A percentile compares a stretch with the other conserved stretches of the same genome.
These are phyloP conservation scores for Mystacornis crossleyi DNA, from an alignment of 2,113 vertebrate genomes.

Conservation along the genomic window DNA sequence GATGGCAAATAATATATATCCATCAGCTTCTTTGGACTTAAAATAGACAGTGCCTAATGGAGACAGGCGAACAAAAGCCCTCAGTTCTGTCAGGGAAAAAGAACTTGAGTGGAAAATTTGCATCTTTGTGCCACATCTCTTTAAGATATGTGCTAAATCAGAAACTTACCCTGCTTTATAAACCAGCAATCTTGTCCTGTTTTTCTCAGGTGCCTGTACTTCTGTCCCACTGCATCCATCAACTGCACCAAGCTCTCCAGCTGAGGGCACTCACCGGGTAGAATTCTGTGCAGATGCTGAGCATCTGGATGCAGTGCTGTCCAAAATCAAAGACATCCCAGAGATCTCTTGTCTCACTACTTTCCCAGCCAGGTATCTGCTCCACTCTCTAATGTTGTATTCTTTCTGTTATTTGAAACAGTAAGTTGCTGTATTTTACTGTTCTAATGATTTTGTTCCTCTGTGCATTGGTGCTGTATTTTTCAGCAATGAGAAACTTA, in stretches of 20 bases:
- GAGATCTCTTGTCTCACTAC: conserved; percentile 67
- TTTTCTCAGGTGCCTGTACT: conserved; percentile 63
- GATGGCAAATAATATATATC: neutral
- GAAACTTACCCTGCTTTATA: neutral
- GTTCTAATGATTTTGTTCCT: neutral
- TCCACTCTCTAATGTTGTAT: neutral
- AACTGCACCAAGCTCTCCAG: conserved; percentile 42
- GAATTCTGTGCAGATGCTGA: conserved; percentile 77
- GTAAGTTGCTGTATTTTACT: neutral
- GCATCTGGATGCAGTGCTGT: conserved; percentile 72
- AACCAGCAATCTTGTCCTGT: neutral
- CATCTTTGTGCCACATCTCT: neutral
- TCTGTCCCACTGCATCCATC: conserved; percentile 67
- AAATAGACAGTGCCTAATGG: neutral
- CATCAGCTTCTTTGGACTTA: neutral
- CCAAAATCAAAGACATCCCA: conserved; percentile 72
- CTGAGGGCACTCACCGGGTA: conserved; percentile 76
- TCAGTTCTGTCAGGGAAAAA: neutral
- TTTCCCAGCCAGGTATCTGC: conserved; percentile 78
- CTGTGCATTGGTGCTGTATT: neutral
- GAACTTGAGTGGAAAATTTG: neutral
- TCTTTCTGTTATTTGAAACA: neutral
- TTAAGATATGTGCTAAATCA: neutral
- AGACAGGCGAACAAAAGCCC: neutral
- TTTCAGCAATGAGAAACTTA: neutral